Evolutionary conservation across 2,888 invertebrate species (phyloP).

Genomic region (Agonopterix alstromeriana): DNA sequence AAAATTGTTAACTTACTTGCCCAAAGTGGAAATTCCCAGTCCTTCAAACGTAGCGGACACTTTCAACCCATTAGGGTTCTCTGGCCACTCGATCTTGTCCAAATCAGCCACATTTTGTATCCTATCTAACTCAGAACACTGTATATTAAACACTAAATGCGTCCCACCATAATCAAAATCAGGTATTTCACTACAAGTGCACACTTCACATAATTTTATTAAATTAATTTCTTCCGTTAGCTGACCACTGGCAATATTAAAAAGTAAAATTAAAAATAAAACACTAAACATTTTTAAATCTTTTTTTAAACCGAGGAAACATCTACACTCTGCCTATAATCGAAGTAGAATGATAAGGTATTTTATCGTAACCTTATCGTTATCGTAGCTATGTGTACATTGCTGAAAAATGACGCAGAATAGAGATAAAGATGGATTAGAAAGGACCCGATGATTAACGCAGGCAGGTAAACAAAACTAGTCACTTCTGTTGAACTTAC

Average conservation of each 20-base stretch:
- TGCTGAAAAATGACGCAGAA: slow-evolving; percentile 59
- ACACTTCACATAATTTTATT: slow-evolving; percentile 55
- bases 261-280: slow-evolving; percentile 42
- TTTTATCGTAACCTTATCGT: slow-evolving; percentile 58
- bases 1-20: slow-evolving; percentile 48
- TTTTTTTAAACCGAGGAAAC: slow-evolving; percentile 20
- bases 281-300: slow-evolving; percentile 47
- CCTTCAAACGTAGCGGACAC: slow-evolving; percentile 62
- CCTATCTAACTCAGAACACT: slow-evolving; percentile 52
- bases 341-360: slow-evolving; percentile 60
- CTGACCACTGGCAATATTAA: slow-evolving; percentile 33
- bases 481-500: not conserved
- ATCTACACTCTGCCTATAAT: slow-evolving; percentile 44
- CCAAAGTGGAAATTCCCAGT: slow-evolving; percentile 52
- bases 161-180: slow-evolving; percentile 54
- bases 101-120: slow-evolving; percentile 34
- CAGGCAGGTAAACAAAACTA: slow-evolving; percentile 1
- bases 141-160: slow-evolving; percentile 59
- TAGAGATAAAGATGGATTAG: slow-evolving; percentile 7
- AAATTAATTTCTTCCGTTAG: slow-evolving; percentile 27
- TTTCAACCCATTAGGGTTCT: slow-evolving; percentile 58
- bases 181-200: slow-evolving; percentile 67
- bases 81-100: slow-evolving; percentile 65
- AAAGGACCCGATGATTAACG: slow-evolving; percentile 5
- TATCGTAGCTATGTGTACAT: slow-evolving; percentile 48